Percentiles rank a stretch among this genome's conserved stretches.
Evolutionary conservation across 2,888 invertebrate species (phyloP).

Genomic region (Seira sanloemensis): DNA sequence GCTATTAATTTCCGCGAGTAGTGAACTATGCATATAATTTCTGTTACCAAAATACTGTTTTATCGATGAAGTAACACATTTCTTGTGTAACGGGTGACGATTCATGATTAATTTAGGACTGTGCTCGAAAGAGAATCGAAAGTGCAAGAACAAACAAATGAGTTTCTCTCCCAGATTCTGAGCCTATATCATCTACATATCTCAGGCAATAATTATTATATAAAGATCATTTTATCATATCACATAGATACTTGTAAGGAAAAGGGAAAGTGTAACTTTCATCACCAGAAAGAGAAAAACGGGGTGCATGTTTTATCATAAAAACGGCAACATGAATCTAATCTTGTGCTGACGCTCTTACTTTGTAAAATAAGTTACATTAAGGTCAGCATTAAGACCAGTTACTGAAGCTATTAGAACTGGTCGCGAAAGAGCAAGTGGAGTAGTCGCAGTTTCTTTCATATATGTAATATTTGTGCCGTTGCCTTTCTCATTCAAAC

Average conservation of each 20-base stretch:
- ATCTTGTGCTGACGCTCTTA: background rate
- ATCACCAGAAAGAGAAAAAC: constrained; percentile 38
- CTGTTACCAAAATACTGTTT: constrained; percentile 35
- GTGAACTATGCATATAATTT: no score
- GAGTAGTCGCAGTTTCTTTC: background rate
- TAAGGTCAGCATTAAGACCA: constrained; percentile 57
- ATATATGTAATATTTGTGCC: background rate
- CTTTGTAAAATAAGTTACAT: constrained; percentile 38
- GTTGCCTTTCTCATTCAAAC: background rate
- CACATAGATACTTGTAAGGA: constrained; percentile 36
- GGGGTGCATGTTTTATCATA: constrained; percentile 39
- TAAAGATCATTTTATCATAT: no score
- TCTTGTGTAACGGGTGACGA: background rate
- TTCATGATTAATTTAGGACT: no score
- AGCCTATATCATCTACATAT: no score
- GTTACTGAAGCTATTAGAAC: constrained; percentile 37
- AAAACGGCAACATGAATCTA: constrained; percentile 18
- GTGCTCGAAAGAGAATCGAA: no score
- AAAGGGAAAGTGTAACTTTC: constrained; percentile 43
- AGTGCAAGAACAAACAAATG: no score
- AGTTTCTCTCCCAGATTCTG: no score
- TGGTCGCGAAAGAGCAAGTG: background rate
- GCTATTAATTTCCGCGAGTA: background rate
- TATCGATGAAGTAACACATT: constrained; percentile 51
- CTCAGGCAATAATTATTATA: no score